phyloP scores from a whole-genome alignment of 2,888 invertebrate species.

The Spatulosminthurus flaviceps region DNA sequence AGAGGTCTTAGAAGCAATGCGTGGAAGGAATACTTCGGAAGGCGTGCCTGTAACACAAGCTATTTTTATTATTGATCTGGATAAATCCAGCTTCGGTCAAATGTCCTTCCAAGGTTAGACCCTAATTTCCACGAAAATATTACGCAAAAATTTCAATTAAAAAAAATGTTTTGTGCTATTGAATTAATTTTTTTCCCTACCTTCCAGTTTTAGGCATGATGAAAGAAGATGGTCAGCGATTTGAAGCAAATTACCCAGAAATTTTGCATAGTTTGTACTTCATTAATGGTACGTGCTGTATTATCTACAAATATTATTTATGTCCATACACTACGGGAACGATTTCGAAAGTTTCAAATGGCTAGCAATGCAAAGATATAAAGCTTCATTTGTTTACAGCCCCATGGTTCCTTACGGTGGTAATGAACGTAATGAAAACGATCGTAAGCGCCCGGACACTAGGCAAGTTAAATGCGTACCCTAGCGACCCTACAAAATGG shows the following conservation, averaged over 20 bases:
- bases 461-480: not conserved
- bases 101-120: not conserved
- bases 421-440: slow-evolving; percentile 4
- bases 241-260: slow-evolving; percentile 15
- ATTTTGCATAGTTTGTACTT: not conserved
- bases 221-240: not conserved
- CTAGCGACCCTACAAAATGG: not conserved
- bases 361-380: not conserved
- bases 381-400: not conserved
- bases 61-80: slow-evolving; percentile 4
- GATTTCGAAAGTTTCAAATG: no score
- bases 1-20: not conserved
- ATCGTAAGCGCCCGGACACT: not conserved
- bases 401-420: not conserved
- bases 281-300: not conserved
- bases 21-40: not conserved
- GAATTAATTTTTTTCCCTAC: not conserved
- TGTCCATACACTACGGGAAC: no score
- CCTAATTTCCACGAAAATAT: not conserved
- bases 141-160: not conserved
- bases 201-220: slow-evolving; percentile 12
- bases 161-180: not conserved
- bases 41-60: not conserved
- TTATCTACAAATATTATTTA: not conserved
- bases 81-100: not conserved